A percentile compares a stretch with the other conserved stretches of the same genome.
Evolutionary conservation across 1,140 invertebrate species (phyloP).

Genomic region (Drosophila sproati): DNA sequence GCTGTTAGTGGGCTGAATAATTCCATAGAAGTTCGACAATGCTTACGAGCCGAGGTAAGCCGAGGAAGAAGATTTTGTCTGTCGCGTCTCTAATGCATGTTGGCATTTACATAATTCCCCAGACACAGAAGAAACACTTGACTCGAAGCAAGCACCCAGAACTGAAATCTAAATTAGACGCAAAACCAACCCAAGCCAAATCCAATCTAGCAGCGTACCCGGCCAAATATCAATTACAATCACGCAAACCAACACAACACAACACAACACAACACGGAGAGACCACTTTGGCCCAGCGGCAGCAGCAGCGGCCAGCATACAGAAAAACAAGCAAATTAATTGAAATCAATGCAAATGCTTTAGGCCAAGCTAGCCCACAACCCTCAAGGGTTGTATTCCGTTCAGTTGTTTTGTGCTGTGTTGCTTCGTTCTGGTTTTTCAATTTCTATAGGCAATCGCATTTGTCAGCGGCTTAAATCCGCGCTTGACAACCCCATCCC

Average conservation of each 20-base stretch:
- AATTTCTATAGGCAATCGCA: constrained; percentile 75
- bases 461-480: constrained; percentile 78
- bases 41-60: constrained; percentile 24
- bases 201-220: constrained; percentile 26
- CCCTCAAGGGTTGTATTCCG: constrained; percentile 66
- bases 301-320: constrained; percentile 28
- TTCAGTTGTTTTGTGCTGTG: not conserved
- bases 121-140: constrained; percentile 54
- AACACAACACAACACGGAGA: constrained; percentile 26
- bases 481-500: constrained; percentile 7
- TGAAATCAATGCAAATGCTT: constrained; percentile 81
- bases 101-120: constrained; percentile 76
- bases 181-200: constrained; percentile 25
- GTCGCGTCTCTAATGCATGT: constrained; percentile 69
- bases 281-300: constrained; percentile 38
- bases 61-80: constrained; percentile 20
- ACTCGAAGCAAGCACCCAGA: constrained; percentile 56
- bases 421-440: constrained; percentile 56
- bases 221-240: constrained; percentile 81
- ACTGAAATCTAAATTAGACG: constrained; percentile 11
- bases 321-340: constrained; percentile 78
- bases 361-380: constrained; percentile 25
- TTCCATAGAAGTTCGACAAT: constrained; percentile 41
- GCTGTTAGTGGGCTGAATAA: constrained; percentile 64
- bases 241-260: constrained; percentile 61